phyloP scores from a whole-genome alignment of 2,888 invertebrate genomes.

The Drosophila siamana region DNA sequence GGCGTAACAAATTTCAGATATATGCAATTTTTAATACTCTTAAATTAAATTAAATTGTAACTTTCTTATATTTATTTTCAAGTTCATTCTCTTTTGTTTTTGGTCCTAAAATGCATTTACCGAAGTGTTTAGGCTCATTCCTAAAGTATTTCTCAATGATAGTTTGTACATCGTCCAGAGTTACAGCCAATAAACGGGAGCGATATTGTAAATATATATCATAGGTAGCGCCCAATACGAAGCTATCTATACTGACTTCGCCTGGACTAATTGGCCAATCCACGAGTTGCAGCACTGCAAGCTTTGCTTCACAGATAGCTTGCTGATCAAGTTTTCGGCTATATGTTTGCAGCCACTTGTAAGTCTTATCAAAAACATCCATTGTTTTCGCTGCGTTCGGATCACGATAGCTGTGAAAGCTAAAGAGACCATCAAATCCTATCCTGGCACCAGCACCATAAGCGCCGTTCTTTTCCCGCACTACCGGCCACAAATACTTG shows the following conservation, averaged over 20 bases:
- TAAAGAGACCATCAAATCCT: conserved; percentile 91
- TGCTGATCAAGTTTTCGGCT: conserved; percentile 88
- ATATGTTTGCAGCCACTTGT: conserved; percentile 90
- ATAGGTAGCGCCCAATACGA: conserved; percentile 91
- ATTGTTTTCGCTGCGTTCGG: conserved; percentile 93
- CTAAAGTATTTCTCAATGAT: conserved; percentile 90
- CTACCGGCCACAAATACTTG: conserved; percentile 93
- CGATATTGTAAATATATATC: conserved; percentile 92
- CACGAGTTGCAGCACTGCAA: conserved; percentile 93
- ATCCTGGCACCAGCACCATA: conserved; percentile 95
- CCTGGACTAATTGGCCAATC: conserved; percentile 95
- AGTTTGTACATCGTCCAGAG: conserved; percentile 89
- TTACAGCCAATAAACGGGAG: conserved; percentile 90
- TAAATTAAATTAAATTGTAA: too few relatives aligned
- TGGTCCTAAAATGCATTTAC: conserved; percentile 91
- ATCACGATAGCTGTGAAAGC: conserved; percentile 96
- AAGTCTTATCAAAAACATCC: conserved; percentile 91
- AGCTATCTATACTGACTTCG: conserved; percentile 91
- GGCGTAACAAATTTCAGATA: too few relatives aligned
- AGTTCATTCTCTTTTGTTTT: conserved; percentile 56
- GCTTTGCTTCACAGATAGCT: conserved; percentile 94
- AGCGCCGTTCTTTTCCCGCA: conserved; percentile 96
- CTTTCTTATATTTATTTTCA: too few relatives aligned
- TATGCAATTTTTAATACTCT: too few relatives aligned
- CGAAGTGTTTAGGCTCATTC: conserved; percentile 86